These are phyloP conservation scores for Triplophysa rosa DNA, from an alignment of 2,113 vertebrate genomes.

Conservation along the genomic window DNA sequence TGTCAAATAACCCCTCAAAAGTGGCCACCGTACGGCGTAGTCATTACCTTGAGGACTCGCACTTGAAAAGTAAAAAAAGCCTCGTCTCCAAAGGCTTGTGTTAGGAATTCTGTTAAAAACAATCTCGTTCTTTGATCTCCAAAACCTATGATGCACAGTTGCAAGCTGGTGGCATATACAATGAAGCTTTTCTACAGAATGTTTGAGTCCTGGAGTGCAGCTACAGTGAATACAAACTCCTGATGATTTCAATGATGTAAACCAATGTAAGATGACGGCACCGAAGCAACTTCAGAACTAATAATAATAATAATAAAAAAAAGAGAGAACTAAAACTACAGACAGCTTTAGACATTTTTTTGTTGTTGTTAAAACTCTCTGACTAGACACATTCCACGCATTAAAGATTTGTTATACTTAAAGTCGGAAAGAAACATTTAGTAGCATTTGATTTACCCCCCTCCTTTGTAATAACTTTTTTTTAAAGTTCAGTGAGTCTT, in stretches of 20 bases:
- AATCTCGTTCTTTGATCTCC: slow-evolving; percentile 20
- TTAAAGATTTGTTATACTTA: slow-evolving; percentile 85
- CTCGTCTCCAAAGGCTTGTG: slow-evolving; percentile 62
- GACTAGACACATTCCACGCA: slow-evolving; percentile 89
- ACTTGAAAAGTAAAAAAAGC: slow-evolving; percentile 41
- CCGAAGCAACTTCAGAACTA: slow-evolving; percentile 78
- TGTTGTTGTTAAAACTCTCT: slow-evolving; percentile 83
- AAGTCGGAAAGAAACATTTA: slow-evolving; percentile 83
- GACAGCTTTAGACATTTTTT: slow-evolving; percentile 86
- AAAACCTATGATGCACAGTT: slow-evolving; percentile 64
- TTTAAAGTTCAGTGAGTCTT: slow-evolving; percentile 53
- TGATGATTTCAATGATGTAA: slow-evolving; percentile 74
- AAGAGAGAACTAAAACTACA: slow-evolving; percentile 68
- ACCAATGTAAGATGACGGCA: slow-evolving; percentile 84
- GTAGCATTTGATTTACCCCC: slow-evolving; percentile 78
- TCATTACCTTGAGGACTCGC: slow-evolving; percentile 27
- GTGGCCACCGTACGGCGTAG: slow-evolving; percentile 55
- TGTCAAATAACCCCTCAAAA: slow-evolving; percentile 64
- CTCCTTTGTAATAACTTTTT: slow-evolving; percentile 59
- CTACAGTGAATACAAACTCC: slow-evolving; percentile 77
- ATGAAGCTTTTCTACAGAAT: slow-evolving; percentile 53
- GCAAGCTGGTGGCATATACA: slow-evolving; percentile 32
- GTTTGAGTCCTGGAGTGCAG: slow-evolving; percentile 67
- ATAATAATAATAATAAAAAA: slow-evolving; percentile 61
- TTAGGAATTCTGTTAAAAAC: slow-evolving; percentile 61